Percentiles rank a stretch among this genome's conserved stretches.
Evolutionary conservation across 2,888 invertebrate genomes (phyloP).

Genomic region (Caenorhabditis virilis): DNA sequence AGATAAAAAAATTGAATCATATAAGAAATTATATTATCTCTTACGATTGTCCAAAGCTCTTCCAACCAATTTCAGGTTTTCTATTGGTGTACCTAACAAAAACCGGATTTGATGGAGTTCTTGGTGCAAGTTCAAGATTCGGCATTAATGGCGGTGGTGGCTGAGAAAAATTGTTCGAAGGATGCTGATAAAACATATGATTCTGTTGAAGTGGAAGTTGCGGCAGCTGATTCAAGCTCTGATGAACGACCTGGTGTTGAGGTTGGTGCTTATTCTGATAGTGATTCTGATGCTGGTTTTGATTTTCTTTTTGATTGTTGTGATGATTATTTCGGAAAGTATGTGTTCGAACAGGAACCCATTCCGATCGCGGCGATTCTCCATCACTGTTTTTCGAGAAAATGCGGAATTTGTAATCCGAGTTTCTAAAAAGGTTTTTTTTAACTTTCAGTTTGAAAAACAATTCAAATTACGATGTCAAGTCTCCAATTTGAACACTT

Average conservation of each 20-base stretch:
- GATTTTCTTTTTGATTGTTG: constrained; percentile 1
- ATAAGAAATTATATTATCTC: not conserved
- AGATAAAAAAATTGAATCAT: not conserved
- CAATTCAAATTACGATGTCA: constrained; percentile 4
- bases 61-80: constrained; percentile 38
- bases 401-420: constrained; percentile 58
- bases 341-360: constrained; percentile 13
- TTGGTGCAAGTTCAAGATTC: not conserved
- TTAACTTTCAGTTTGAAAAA: not conserved
- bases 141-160: not conserved
- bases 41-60: constrained; percentile 5
- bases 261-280: not conserved
- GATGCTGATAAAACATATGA: no score
- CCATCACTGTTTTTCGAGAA: constrained; percentile 27
- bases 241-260: not conserved
- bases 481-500: constrained; percentile 3
- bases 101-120: constrained; percentile 16
- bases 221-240: no score
- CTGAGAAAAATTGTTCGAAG: no score
- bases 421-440: constrained; percentile 1
- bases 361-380: constrained; percentile 20
- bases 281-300: not conserved
- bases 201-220: no score
- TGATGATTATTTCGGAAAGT: constrained; percentile 1
- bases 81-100: constrained; percentile 8